Evolutionary conservation across 1,140 invertebrate species (phyloP).

Genomic region (Eupristina koningsbergeri): DNA sequence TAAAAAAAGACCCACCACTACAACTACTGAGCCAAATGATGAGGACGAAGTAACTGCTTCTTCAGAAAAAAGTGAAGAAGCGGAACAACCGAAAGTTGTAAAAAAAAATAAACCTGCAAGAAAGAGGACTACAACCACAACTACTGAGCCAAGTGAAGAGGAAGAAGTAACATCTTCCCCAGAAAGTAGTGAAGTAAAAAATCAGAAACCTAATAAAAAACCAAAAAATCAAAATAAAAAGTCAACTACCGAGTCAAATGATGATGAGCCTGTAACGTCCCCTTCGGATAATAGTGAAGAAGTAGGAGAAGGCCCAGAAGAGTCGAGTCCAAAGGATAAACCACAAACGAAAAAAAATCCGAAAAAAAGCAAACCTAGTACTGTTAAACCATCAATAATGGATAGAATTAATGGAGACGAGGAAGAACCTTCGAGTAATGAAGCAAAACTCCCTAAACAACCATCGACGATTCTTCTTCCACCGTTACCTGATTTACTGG

Average conservation of each 20-base stretch:
- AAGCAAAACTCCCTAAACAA: not conserved
- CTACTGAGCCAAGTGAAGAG: no score
- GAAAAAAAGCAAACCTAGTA: not conserved
- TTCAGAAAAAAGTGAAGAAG: not conserved
- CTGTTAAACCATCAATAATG: not conserved
- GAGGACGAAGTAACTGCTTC: not conserved
- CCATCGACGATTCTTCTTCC: conserved; percentile 35
- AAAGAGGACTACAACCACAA: no score
- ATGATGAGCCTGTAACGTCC: not conserved
- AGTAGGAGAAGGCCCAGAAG: not conserved
- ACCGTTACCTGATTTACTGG: conserved; percentile 26
- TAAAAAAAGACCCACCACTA: not conserved
- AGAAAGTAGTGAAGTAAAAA: no score
- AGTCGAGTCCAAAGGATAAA: not conserved
- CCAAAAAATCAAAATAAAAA: no score
- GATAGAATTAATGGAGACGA: not conserved
- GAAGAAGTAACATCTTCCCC: no score
- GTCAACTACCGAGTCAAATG: not conserved
- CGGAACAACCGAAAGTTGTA: no score
- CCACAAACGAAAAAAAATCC: not conserved
- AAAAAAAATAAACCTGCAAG: no score
- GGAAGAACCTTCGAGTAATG: not conserved
- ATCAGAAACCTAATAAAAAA: no score
- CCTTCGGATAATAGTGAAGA: not conserved
- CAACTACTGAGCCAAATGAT: not conserved